A percentile compares a stretch with the other conserved stretches of the same genome.
Conservation (phyloP, 1,140 invertebrate species). For the Eueides isabella region DNA sequence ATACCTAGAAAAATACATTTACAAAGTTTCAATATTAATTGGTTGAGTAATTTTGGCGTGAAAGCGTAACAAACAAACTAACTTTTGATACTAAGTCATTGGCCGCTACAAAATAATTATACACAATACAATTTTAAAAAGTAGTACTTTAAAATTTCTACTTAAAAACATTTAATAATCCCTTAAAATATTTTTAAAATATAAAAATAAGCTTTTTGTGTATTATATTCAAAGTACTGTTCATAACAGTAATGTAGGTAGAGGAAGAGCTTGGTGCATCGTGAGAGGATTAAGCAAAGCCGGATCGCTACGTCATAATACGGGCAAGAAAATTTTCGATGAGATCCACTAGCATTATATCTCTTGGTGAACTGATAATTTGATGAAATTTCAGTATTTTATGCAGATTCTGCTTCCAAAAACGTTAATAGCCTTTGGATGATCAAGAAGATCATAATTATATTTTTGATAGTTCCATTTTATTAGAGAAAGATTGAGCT, state of each 20-base stretch:
- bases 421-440: not conserved
- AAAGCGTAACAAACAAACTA: too few species aligned
- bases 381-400: not conserved
- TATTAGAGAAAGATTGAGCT: too few species aligned
- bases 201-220: not conserved
- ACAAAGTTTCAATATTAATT: too few species aligned
- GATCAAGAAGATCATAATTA: too few species aligned
- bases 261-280: not conserved
- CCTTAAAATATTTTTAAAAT: not conserved
- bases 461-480: too few species aligned
- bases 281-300: constrained; percentile 12
- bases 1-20: too few species aligned
- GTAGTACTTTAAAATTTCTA: too few species aligned
- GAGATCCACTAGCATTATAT: not conserved
- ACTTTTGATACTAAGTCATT: too few species aligned
- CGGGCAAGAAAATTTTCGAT: constrained; percentile 9
- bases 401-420: not conserved
- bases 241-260: not conserved
- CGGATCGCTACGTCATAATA: constrained; percentile 1
- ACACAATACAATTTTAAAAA: too few species aligned
- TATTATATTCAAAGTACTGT: not conserved
- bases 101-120: too few species aligned
- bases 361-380: constrained; percentile 9
- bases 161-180: too few species aligned
- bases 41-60: too few species aligned